Evolutionary conservation across 2,888 invertebrate genomes (phyloP).

Genomic region (Oligia strigilis): DNA sequence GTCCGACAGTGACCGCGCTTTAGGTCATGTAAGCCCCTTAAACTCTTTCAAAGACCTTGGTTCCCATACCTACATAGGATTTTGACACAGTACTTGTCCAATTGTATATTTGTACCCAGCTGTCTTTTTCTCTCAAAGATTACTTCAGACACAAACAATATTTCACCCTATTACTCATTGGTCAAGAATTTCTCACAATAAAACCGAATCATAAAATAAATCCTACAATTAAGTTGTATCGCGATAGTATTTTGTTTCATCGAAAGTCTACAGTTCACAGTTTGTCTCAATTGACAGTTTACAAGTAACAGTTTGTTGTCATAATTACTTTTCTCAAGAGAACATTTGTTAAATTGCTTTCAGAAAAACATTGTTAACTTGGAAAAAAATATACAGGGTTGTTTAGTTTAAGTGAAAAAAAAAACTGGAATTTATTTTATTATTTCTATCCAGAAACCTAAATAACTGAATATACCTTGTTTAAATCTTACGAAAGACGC

Average conservation of each 20-base stretch:
- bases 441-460: conserved; percentile 23
- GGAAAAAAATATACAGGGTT: background rate
- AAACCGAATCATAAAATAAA: conserved; percentile 41
- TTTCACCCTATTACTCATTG: conserved; percentile 1
- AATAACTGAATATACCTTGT: conserved; percentile 3
- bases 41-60: background rate
- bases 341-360: conserved; percentile 1
- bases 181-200: conserved; percentile 30
- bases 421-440: background rate
- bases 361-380: background rate
- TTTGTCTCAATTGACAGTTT: conserved; percentile 43
- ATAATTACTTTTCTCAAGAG: conserved; percentile 24
- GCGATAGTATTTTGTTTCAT: conserved; percentile 49
- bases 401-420: background rate
- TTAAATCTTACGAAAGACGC: conserved; percentile 5
- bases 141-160: background rate
- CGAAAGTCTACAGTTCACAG: conserved; percentile 27
- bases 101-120: background rate
- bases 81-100: background rate
- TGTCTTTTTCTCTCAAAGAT: background rate
- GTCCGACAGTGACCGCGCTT: too few species aligned
- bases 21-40: background rate
- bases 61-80: background rate
- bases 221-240: conserved; percentile 41
- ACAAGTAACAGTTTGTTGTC: conserved; percentile 10